Evolutionary conservation across 2,888 invertebrate species (phyloP).

Genomic region (Melinopterus prodromus): DNA sequence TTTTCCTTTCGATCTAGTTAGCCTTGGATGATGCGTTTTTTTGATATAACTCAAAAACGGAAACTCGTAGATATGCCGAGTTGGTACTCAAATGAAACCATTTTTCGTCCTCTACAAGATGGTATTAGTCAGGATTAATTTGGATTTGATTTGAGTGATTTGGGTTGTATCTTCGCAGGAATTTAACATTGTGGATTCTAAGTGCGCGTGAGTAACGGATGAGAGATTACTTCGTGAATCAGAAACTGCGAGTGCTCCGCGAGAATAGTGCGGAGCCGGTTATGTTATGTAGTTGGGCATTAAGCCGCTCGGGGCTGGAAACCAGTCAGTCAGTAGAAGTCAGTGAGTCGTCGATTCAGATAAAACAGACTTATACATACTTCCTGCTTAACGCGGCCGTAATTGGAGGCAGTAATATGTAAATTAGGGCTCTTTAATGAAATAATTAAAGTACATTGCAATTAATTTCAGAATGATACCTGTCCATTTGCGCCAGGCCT

Average conservation of each 20-base stretch:
- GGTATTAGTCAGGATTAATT: neutral
- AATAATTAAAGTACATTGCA: conserved; percentile 14
- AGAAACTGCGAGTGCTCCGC: neutral
- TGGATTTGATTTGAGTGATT: neutral
- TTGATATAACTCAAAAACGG: neutral
- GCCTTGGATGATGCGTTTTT: neutral
- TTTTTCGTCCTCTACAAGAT: neutral
- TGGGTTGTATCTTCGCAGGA: neutral
- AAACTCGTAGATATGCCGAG: neutral
- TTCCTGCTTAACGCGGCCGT: conserved; percentile 16
- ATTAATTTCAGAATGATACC: conserved; percentile 21
- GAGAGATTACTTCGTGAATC: neutral
- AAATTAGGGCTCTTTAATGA: conserved; percentile 13
- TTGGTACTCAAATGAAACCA: neutral
- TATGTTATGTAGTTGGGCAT: neutral
- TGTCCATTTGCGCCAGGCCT: conserved; percentile 8
- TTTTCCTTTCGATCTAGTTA: neutral
- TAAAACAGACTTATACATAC: conserved; percentile 6
- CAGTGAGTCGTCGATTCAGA: neutral
- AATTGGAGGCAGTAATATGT: conserved; percentile 20
- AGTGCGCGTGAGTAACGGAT: neutral
- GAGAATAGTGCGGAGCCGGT: neutral
- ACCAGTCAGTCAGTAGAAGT: neutral
- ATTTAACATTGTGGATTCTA: neutral
- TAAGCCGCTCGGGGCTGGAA: neutral